Percentiles rank a stretch among this genome's conserved stretches.
phyloP scores from a whole-genome alignment of 1,140 invertebrate species.

The Drosophila guanche region DNA sequence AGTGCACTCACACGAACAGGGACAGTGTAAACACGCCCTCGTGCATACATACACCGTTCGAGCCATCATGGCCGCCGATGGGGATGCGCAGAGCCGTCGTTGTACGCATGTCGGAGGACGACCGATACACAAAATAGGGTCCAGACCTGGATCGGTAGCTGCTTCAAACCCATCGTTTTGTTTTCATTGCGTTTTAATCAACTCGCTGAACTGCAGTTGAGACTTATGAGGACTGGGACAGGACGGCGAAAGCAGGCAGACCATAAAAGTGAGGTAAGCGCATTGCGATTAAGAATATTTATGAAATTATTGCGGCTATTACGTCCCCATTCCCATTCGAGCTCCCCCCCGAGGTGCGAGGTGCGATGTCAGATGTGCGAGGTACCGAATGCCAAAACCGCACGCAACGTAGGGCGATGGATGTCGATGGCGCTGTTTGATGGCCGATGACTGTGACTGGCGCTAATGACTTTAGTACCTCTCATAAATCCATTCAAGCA shows the following conservation, averaged over 20 bases:
- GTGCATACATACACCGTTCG: background rate
- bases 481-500: conserved; percentile 75
- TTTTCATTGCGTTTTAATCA: conserved; percentile 67
- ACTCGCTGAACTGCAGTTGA: conserved; percentile 48
- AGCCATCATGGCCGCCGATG: conserved; percentile 62
- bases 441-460: conserved; percentile 56
- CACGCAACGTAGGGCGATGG: conserved; percentile 54
- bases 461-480: conserved; percentile 78
- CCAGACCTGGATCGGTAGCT: conserved; percentile 17
- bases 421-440: conserved; percentile 31
- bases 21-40: conserved; percentile 26
- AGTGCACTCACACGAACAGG: conserved; percentile 38
- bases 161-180: conserved; percentile 23
- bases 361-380: conserved; percentile 33
- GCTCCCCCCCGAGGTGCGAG: background rate
- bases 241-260: conserved; percentile 23
- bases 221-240: conserved; percentile 18
- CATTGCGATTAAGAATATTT: conserved; percentile 66
- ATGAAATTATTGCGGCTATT: conserved; percentile 77
- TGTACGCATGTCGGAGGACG: conserved; percentile 63
- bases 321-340: conserved; percentile 18
- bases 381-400: conserved; percentile 28
- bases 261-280: conserved; percentile 45
- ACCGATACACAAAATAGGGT: conserved; percentile 28
- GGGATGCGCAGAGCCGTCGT: conserved; percentile 14